These are phyloP conservation scores for Hydrocynus forskahlii DNA, from an alignment of 2,797 vertebrate species.

Conservation along the genomic window DNA sequence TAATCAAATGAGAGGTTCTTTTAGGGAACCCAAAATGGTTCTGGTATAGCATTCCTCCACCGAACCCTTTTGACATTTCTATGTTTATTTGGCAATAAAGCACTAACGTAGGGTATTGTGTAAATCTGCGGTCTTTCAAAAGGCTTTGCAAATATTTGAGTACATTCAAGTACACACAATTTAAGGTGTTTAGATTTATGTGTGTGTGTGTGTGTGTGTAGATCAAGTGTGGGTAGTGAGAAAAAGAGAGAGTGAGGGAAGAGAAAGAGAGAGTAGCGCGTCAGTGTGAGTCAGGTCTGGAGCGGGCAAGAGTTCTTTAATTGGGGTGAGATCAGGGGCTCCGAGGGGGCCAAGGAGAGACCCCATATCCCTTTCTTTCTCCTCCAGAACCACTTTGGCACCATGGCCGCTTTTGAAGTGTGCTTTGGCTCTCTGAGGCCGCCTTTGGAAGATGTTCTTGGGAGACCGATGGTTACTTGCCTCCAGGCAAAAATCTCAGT, in stretches of 20 bases:
- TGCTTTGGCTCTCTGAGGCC: slow-evolving; percentile 83
- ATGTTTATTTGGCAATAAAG: too few relatives aligned
- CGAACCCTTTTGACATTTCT: too few relatives aligned
- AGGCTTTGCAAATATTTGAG: neutral
- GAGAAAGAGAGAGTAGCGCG: neutral
- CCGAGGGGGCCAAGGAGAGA: slow-evolving; percentile 74
- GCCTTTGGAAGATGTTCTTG: slow-evolving; percentile 86
- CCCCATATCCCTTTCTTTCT: slow-evolving; percentile 76
- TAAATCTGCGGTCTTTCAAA: neutral
- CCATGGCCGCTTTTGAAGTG: slow-evolving; percentile 84
- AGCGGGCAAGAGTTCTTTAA: slow-evolving; percentile 82
- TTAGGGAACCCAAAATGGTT: too few relatives aligned
- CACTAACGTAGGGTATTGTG: neutral
- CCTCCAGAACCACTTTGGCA: slow-evolving; percentile 81
- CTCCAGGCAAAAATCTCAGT: slow-evolving; percentile 83
- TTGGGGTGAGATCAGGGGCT: slow-evolving; percentile 83
- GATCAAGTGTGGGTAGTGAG: slow-evolving; percentile 13
- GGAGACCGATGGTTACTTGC: slow-evolving; percentile 83
- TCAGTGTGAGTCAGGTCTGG: slow-evolving; percentile 62
- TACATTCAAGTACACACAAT: slow-evolving; percentile 31
- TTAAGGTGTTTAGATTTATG: neutral
- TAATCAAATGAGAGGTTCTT: too few relatives aligned
- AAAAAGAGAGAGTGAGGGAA: neutral
- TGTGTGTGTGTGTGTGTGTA: neutral
- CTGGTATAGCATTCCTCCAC: too few relatives aligned